Conservation (phyloP, 2,888 invertebrate genomes). For the Bugula neritina region DNA sequence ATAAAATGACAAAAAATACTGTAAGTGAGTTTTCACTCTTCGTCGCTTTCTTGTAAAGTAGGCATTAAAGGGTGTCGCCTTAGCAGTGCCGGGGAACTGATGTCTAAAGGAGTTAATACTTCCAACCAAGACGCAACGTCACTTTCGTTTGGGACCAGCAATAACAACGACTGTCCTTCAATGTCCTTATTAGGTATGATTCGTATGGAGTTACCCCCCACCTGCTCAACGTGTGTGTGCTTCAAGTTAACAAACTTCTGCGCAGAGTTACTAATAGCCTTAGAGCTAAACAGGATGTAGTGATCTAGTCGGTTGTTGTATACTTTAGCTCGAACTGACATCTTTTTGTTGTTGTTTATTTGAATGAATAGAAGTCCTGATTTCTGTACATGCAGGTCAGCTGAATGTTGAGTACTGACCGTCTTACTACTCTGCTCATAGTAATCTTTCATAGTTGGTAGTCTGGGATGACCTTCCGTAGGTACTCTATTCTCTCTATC, state of each 20-base stretch:
- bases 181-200: constrained; percentile 7
- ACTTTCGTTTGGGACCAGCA: background rate
- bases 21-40: background rate
- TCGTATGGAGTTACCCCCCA: background rate
- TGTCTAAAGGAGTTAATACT: background rate
- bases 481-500: background rate
- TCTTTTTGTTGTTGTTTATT: constrained; percentile 5
- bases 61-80: background rate
- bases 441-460: constrained; percentile 13
- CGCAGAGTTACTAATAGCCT: background rate
- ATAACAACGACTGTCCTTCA: constrained; percentile 10
- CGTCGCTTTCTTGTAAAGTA: constrained; percentile 16
- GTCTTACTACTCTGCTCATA: background rate
- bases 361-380: constrained; percentile 9
- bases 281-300: constrained; percentile 5
- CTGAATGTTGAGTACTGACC: background rate
- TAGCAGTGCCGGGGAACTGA: background rate
- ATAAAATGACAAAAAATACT: background rate
- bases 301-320: background rate
- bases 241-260: constrained; percentile 11
- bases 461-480: background rate
- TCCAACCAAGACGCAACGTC: background rate
- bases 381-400: constrained; percentile 20
- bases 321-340: constrained; percentile 1
- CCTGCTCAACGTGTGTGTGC: constrained; percentile 7